A percentile compares a stretch with the other conserved stretches of the same genome.
phyloP scores from a whole-genome alignment of 2,797 vertebrate genomes.

The Sarcophilus harrisii region DNA sequence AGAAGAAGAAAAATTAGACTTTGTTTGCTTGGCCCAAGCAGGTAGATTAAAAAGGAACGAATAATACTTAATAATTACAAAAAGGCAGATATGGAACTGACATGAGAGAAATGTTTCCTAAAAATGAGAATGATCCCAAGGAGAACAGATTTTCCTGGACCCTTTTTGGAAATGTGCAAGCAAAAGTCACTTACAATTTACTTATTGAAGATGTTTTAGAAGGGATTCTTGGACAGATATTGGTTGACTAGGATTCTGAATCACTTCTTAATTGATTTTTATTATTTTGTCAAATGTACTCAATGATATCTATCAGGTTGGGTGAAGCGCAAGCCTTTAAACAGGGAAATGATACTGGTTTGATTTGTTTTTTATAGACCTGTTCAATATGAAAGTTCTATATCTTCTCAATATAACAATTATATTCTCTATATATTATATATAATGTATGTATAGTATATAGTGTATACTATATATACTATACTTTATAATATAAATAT shows the following conservation, averaged over 20 bases:
- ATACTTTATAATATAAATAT: too few relatives aligned
- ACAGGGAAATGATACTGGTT: neutral
- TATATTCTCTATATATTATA: neutral
- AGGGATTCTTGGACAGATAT: neutral
- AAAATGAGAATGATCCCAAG: neutral
- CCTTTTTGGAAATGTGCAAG: neutral
- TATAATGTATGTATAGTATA: too few relatives aligned
- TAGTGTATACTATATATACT: too few relatives aligned
- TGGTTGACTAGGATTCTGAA: neutral
- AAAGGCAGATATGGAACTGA: neutral
- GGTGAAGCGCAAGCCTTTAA: neutral
- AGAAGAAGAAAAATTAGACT: neutral
- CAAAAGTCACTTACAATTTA: neutral
- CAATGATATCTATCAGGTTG: neutral
- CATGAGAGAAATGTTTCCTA: neutral
- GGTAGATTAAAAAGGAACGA: neutral
- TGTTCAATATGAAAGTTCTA: constrained; percentile 20
- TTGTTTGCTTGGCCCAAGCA: neutral
- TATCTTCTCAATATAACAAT: constrained; percentile 20
- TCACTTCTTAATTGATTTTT: neutral
- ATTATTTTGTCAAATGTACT: neutral
- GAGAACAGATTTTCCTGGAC: neutral
- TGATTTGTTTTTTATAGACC: constrained; percentile 16
- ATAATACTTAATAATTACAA: neutral
- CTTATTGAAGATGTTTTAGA: neutral